These are phyloP conservation scores for Sebastes miniatus DNA, from an alignment of 2,797 vertebrate species.

Conservation along the genomic window DNA sequence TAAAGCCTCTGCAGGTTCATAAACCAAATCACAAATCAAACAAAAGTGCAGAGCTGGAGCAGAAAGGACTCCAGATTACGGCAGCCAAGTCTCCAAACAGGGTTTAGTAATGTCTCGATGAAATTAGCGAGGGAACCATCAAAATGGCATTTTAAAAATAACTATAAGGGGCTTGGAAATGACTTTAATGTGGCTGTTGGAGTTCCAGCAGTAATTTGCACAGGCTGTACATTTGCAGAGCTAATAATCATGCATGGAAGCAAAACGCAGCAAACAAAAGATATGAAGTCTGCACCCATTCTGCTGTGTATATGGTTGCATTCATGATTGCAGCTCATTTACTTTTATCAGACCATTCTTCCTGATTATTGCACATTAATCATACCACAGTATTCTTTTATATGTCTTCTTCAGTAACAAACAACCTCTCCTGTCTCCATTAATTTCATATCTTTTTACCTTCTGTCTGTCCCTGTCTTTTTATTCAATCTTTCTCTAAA, in stretches of 20 bases:
- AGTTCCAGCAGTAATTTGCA: slow-evolving; percentile 33
- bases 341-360: not conserved
- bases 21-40: slow-evolving; percentile 77
- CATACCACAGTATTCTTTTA: not conserved
- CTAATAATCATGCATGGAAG: slow-evolving; percentile 1
- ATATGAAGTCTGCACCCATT: not conserved
- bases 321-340: not conserved
- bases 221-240: slow-evolving; percentile 11
- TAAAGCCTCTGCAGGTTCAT: slow-evolving; percentile 72
- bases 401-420: not conserved
- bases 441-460: not conserved
- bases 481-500: not conserved
- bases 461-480: not conserved
- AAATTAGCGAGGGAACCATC: slow-evolving; percentile 42
- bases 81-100: slow-evolving; percentile 46
- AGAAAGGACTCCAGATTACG: slow-evolving; percentile 52
- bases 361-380: not conserved
- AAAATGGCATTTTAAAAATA: slow-evolving; percentile 54
- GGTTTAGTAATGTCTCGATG: slow-evolving; percentile 46
- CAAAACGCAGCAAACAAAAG: slow-evolving; percentile 13
- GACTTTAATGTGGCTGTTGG: slow-evolving; percentile 32
- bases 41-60: slow-evolving; percentile 64
- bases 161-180: slow-evolving; percentile 29
- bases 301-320: not conserved
- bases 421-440: not conserved